Conservation (phyloP, 2,113 vertebrate species). For the Macaca mulatta region DNA sequence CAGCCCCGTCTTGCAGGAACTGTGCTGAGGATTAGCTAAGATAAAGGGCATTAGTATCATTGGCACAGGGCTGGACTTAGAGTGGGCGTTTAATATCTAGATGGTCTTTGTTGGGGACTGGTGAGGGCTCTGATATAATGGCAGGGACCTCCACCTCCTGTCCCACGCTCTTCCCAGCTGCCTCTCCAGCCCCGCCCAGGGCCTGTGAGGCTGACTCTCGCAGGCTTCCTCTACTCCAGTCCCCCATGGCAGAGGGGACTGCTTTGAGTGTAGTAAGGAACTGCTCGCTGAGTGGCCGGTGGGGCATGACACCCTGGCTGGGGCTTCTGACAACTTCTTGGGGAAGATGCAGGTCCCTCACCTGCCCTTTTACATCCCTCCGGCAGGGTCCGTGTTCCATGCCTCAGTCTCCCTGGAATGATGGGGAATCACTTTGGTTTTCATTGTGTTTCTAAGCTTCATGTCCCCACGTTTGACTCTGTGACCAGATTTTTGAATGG, state of each 20-base stretch:
- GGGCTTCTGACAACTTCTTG: neutral
- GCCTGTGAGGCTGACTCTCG: neutral
- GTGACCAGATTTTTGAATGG: neutral
- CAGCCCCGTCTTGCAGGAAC: neutral
- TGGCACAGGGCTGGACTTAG: neutral
- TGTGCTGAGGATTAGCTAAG: neutral
- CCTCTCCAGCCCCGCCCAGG: accelerated
- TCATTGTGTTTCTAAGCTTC: neutral
- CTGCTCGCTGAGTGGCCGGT: accelerated
- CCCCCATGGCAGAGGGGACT: neutral
- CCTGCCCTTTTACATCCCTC: neutral
- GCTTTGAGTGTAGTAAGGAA: no score
- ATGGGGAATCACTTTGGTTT: neutral
- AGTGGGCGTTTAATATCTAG: neutral
- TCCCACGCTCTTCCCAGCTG: neutral
- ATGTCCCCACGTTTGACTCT: neutral
- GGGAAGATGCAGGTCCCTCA: neutral
- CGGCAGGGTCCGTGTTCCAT: accelerated
- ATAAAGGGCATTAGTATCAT: accelerated
- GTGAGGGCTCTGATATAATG: neutral
- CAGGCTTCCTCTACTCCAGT: accelerated
- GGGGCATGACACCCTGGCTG: neutral
- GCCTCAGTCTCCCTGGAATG: accelerated
- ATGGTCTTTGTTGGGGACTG: neutral
- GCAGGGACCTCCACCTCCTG: accelerated